Conservation (phyloP, 2,113 vertebrate species). For the Callipepla californica region DNA sequence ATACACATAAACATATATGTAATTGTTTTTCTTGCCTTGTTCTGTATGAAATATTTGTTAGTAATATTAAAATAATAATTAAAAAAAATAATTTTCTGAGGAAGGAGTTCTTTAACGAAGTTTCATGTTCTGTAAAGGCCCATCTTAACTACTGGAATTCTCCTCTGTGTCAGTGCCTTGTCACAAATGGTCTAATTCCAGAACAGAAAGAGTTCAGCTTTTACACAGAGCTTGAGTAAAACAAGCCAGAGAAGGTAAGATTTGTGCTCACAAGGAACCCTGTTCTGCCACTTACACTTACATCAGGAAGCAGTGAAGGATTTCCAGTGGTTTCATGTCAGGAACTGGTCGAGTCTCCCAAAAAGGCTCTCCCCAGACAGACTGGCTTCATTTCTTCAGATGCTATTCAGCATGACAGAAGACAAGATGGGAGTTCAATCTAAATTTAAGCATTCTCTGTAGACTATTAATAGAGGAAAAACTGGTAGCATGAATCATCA, state of each 20-base stretch:
- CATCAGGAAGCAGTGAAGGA: background rate
- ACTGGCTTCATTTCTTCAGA: slow-evolving; percentile 29
- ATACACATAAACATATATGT: no score
- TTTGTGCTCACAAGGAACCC: background rate
- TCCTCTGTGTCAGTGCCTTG: background rate
- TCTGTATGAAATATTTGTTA: background rate
- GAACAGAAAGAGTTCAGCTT: background rate
- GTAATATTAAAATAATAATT: background rate
- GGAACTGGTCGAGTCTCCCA: background rate
- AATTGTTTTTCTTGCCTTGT: background rate
- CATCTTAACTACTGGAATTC: background rate
- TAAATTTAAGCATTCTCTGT: slow-evolving; percentile 61
- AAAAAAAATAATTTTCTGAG: background rate
- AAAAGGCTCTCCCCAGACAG: slow-evolving; percentile 37
- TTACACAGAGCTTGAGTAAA: background rate
- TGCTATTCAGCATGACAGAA: slow-evolving; percentile 34
- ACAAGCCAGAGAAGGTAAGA: background rate
- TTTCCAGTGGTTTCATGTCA: background rate
- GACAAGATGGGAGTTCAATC: slow-evolving; percentile 49
- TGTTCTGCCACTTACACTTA: background rate
- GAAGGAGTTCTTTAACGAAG: background rate
- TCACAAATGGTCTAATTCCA: background rate
- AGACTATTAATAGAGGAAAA: slow-evolving; percentile 68
- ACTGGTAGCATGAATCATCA: slow-evolving; percentile 69
- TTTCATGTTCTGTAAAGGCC: background rate